Conservation (phyloP, 1,140 invertebrate genomes). For the Drosophila lowei region DNA sequence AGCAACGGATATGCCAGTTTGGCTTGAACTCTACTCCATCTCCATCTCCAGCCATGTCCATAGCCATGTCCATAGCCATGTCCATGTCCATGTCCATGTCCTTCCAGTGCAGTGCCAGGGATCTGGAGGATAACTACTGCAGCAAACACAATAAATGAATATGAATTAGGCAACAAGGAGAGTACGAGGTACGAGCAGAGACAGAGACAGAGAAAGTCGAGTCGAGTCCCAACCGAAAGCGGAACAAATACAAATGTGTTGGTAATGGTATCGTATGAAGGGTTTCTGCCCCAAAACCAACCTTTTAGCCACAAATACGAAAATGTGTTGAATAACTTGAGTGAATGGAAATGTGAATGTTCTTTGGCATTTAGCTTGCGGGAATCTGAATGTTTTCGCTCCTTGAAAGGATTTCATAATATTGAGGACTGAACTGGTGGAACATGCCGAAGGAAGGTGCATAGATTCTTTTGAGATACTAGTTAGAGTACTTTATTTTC, state of each 20-base stretch:
- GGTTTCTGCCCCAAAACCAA: not conserved
- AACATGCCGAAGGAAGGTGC: no score
- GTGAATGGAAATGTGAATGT: not conserved
- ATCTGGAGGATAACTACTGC: slow-evolving; percentile 22
- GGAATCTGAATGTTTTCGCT: no score
- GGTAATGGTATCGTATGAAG: slow-evolving; percentile 9
- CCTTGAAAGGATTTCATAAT: no score
- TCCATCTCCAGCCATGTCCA: not conserved
- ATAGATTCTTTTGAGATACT: no score
- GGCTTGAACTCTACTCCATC: slow-evolving; percentile 38
- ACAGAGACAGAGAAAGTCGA: not conserved
- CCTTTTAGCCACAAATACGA: slow-evolving; percentile 5
- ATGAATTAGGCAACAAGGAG: slow-evolving; percentile 69
- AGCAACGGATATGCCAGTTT: slow-evolving; percentile 79
- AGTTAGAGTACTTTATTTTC: no score
- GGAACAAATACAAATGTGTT: slow-evolving; percentile 16
- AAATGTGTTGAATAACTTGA: slow-evolving; percentile 21
- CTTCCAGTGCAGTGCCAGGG: no score
- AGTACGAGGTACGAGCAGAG: slow-evolving; percentile 6
- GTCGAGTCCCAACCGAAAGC: not conserved
- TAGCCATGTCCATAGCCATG: not conserved
- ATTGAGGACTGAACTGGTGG: no score
- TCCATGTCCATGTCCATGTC: no score
- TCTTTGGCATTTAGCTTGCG: not conserved
- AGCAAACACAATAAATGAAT: slow-evolving; percentile 75